Base-by-base conservation (phyloP, 2,113 vertebrate genomes). In the Eulemur rufifrons region DNA sequence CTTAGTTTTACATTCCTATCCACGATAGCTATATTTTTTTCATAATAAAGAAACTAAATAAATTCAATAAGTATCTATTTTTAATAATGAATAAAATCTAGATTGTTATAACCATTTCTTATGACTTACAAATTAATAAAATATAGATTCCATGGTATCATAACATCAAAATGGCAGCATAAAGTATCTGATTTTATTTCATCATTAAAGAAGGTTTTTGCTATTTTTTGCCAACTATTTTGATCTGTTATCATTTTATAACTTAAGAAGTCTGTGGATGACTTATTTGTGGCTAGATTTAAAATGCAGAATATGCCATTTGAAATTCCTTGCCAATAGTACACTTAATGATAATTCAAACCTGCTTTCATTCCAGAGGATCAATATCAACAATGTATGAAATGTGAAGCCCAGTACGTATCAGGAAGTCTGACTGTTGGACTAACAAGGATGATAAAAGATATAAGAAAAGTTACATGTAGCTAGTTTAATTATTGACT, bases 111-210 rank as follows among this genome's bases (percentile, higher is more conserved):
- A 54, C 9, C 1, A n/a, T 11, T 45, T 12, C n/a, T 37, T 56
- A 37, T 27, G 10, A 69, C 17, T 59, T 13, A 74, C 6, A 15
- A 45, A 45, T 73, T 66, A 54, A 7, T 74, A 42, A 76, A 83
- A 74, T 39, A 34, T 27, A n/a, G 13, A 0, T 47, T 42, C 45
- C 32, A 50, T 86, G 96, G 71, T 95, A 80, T 90, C 61, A 5
- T 45, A 89, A 37, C 29, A 97, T 97, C 85, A 94, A 63, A 64
- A 63, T 59, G 68, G 93, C 85, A 50, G 80, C 82, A 63, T 61
- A 23, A 50, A 78, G 13, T 47, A 7, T 47, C 25, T 37, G 12
- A 34, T 32, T 93, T 77, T 39, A 56, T 54, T 78, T 78, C 3
- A 69, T 69, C 10, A 69, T 56, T 69, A 81, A 92, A 73, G 18